Percentiles rank a stretch among this genome's conserved stretches.
Conservation (phyloP, 2,797 vertebrate species). For the Helicolenus hilgendorfi region DNA sequence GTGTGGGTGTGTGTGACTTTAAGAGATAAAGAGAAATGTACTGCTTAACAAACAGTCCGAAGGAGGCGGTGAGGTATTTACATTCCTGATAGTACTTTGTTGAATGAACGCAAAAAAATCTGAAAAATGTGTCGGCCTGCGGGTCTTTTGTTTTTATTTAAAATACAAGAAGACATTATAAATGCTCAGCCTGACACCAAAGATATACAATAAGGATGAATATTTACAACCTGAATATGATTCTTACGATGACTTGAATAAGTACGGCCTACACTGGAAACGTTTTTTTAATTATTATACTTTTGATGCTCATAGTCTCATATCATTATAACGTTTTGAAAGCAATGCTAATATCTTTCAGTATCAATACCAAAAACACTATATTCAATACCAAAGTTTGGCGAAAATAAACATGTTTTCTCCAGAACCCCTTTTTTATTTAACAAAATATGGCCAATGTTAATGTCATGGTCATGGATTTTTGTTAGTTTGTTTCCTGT, state of each 20-base stretch:
- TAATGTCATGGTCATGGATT: too few species aligned
- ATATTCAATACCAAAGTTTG: background rate
- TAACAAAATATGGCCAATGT: too few species aligned
- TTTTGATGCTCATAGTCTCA: background rate
- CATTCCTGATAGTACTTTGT: background rate
- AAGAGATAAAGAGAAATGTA: slow-evolving; percentile 15
- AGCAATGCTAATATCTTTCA: background rate
- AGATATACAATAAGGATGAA: background rate
- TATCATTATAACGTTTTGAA: background rate
- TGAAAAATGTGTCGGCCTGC: background rate
- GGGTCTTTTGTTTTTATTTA: background rate
- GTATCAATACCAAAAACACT: background rate
- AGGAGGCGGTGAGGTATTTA: background rate
- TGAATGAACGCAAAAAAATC: background rate
- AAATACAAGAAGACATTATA: background rate
- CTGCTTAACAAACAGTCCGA: background rate
- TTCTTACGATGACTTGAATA: background rate
- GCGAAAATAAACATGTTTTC: too few species aligned
- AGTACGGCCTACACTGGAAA: background rate
- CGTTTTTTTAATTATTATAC: background rate
- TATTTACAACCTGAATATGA: background rate
- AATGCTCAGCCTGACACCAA: background rate
- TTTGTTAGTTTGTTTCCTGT: too few species aligned
- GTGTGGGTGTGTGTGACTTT: background rate
- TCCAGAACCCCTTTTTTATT: too few species aligned